Percentiles rank a stretch among this genome's conserved stretches.
Evolutionary conservation across 2,797 vertebrate genomes (phyloP).

Genomic region (Girardinus metallicus): DNA sequence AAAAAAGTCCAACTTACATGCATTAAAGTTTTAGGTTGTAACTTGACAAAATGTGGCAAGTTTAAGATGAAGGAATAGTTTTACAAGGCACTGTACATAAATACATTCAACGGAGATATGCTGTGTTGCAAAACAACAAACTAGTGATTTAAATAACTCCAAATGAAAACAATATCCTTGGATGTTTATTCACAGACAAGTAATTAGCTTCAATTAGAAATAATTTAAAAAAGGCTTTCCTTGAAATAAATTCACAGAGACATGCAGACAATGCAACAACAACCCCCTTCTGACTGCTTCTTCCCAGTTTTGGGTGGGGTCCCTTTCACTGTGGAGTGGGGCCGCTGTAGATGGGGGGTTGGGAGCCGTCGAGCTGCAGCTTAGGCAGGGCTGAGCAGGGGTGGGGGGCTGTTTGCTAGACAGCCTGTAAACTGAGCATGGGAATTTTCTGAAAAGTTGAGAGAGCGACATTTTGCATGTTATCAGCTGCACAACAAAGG

Average conservation of each 20-base stretch:
- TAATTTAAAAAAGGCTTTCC: not conserved
- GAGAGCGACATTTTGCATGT: slow-evolving; percentile 60
- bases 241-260: slow-evolving; percentile 17
- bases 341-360: slow-evolving; percentile 52
- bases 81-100: not conserved
- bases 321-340: slow-evolving; percentile 55
- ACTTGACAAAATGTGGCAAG: not conserved
- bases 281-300: slow-evolving; percentile 58
- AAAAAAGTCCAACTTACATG: not conserved
- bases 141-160: slow-evolving; percentile 13
- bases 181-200: slow-evolving; percentile 41
- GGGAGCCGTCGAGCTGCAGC: slow-evolving; percentile 48
- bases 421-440: slow-evolving; percentile 52
- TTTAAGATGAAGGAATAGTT: not conserved
- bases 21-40: not conserved
- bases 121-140: slow-evolving; percentile 5
- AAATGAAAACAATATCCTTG: slow-evolving; percentile 21
- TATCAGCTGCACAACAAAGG: slow-evolving; percentile 56
- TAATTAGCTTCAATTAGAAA: slow-evolving; percentile 5
- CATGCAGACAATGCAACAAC: slow-evolving; percentile 41
- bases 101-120: not conserved
- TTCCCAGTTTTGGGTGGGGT: slow-evolving; percentile 73
- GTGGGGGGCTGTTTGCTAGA: slow-evolving; percentile 55
- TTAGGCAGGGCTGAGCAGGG: slow-evolving; percentile 50
- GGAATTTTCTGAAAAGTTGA: slow-evolving; percentile 63